These are phyloP conservation scores for Pygathrix nemaeus DNA, from an alignment of 2,113 vertebrate genomes.

Conservation along the genomic window DNA sequence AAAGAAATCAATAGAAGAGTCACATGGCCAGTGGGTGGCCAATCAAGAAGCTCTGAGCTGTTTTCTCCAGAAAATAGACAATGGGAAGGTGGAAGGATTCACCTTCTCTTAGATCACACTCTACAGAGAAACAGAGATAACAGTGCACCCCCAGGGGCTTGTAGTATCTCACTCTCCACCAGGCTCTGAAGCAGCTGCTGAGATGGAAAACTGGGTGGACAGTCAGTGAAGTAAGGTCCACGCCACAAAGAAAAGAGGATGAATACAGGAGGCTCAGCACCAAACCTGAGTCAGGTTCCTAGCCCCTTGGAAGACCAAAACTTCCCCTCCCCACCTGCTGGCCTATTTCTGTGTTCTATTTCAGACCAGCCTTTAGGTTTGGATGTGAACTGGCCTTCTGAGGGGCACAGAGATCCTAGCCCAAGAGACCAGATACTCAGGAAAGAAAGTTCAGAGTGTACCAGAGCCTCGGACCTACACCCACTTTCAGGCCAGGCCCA, in stretches of 20 bases:
- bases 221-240: background rate
- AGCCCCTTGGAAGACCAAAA: background rate
- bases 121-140: background rate
- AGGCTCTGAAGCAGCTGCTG: background rate
- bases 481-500: background rate
- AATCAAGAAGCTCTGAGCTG: background rate
- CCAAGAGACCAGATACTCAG: slow-evolving; percentile 26
- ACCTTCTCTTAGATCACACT: background rate
- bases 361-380: background rate
- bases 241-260: background rate
- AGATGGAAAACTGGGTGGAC: background rate
- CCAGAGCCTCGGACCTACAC: background rate
- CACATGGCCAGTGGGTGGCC: slow-evolving; percentile 18
- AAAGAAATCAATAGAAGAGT: slow-evolving; percentile 82
- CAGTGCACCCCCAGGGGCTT: background rate
- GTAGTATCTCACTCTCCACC: background rate
- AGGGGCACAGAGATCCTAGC: background rate
- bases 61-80: slow-evolving; percentile 34
- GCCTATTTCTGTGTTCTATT: slow-evolving; percentile 35
- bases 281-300: background rate
- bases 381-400: background rate
- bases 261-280: background rate
- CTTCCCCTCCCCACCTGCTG: background rate
- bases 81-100: background rate
- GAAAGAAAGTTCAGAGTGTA: slow-evolving; percentile 13